phyloP scores from a whole-genome alignment of 2,797 vertebrate species.

The Rhynchotus rufescens region DNA sequence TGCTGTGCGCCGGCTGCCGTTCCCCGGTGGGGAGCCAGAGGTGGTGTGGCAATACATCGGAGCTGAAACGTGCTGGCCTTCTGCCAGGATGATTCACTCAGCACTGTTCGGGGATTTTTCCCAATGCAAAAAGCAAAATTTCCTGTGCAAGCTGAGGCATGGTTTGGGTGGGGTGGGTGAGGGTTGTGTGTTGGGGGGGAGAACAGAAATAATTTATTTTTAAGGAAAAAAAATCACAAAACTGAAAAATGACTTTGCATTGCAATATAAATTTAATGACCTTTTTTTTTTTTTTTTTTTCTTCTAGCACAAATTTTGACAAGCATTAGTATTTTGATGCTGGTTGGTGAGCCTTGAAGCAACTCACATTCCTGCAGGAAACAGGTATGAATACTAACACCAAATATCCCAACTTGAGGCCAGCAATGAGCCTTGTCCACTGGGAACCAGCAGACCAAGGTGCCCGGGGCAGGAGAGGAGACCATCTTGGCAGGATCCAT shows the following conservation, averaged over 20 bases:
- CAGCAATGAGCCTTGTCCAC: not conserved
- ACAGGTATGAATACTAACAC: not conserved
- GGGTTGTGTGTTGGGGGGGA: not conserved
- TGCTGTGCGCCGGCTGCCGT: not conserved
- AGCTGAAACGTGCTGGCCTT: not conserved
- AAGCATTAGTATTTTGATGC: not conserved
- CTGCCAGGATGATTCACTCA: not conserved
- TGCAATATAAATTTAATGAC: conserved; percentile 9
- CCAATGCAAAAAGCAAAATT: not conserved
- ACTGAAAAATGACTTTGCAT: not conserved
- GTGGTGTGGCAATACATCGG: not conserved
- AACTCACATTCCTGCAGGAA: not conserved
- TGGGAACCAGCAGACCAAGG: too few species aligned
- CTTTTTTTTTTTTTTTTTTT: not conserved
- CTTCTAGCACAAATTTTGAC: not conserved
- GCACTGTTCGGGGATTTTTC: not conserved
- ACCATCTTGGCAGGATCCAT: not conserved
- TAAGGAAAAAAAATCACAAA: not conserved
- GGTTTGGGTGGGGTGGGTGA: not conserved
- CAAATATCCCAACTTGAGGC: not conserved
- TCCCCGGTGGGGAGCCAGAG: not conserved
- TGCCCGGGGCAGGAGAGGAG: not conserved
- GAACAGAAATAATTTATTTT: conserved; percentile 1
- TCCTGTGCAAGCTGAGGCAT: conserved; percentile 39
- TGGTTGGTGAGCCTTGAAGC: not conserved